Evolutionary conservation across 2,113 vertebrate genomes (phyloP).

Genomic region (Taxidea taxus): DNA sequence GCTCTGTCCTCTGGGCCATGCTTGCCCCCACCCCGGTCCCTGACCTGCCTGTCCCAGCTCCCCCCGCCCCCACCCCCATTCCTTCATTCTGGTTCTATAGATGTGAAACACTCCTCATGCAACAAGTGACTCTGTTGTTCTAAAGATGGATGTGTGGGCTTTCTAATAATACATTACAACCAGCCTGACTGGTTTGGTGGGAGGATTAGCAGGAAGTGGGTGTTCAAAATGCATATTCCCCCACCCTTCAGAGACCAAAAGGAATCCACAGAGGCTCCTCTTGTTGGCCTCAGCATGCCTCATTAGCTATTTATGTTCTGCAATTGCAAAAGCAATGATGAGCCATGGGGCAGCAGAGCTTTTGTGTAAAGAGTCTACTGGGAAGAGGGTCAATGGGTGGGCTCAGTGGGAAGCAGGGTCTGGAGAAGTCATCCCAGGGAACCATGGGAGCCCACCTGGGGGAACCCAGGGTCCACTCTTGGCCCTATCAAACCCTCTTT

Average conservation of each 20-base stretch:
- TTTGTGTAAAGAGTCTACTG: neutral
- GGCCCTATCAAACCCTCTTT: neutral
- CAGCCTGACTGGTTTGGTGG: constrained; percentile 60
- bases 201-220: constrained; percentile 62
- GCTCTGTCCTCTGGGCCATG: accelerated
- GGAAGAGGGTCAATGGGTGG: neutral
- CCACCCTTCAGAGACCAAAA: constrained; percentile 24
- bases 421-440: neutral
- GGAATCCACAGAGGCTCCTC: constrained; percentile 48
- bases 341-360: neutral
- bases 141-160: constrained; percentile 42
- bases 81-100: neutral
- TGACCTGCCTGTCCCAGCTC: neutral
- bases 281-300: neutral
- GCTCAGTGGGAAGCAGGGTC: neutral
- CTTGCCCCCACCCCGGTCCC: no score
- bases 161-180: constrained; percentile 50
- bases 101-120: neutral
- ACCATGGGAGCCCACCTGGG: no score
- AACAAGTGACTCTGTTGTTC: constrained; percentile 54
- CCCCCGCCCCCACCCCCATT: neutral
- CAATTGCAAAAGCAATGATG: neutral
- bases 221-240: constrained; percentile 32
- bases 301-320: neutral
- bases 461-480: neutral